Percentiles rank a stretch among this genome's conserved stretches.
These are phyloP conservation scores for Prionailurus bengalensis DNA, from an alignment of 2,113 vertebrate genomes.

Conservation along the genomic window DNA sequence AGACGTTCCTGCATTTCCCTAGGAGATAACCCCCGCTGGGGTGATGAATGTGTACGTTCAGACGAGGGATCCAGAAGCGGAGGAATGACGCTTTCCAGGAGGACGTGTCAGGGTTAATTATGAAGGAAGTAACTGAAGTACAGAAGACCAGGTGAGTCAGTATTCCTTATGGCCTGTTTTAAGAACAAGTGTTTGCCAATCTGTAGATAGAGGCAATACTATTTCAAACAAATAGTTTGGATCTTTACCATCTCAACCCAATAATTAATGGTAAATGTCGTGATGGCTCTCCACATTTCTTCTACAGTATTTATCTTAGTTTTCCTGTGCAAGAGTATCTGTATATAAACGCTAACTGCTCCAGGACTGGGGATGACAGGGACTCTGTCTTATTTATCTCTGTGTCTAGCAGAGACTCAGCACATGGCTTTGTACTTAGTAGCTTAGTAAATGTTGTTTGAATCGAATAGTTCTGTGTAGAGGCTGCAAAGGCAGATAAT, in stretches of 20 bases:
- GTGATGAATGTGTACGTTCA: neutral
- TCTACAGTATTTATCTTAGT: neutral
- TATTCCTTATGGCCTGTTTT: neutral
- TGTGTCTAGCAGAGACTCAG: neutral
- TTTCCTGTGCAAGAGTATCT: neutral
- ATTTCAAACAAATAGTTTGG: slow-evolving; percentile 17
- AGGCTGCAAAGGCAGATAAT: slow-evolving; percentile 37
- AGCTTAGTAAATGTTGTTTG: slow-evolving; percentile 55
- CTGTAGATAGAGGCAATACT: neutral
- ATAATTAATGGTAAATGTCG: neutral
- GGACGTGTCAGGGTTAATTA: neutral
- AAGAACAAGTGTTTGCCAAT: slow-evolving; percentile 5
- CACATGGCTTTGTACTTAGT: slow-evolving; percentile 8
- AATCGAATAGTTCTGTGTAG: slow-evolving; percentile 32
- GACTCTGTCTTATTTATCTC: neutral
- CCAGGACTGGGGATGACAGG: neutral
- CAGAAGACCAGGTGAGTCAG: neutral
- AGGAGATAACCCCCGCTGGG: neutral
- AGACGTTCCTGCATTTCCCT: neutral
- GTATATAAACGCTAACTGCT: neutral
- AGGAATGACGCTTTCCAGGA: neutral
- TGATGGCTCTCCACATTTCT: neutral
- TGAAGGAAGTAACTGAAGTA: neutral
- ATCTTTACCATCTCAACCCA: neutral
- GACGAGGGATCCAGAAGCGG: neutral